These are phyloP conservation scores for Salvelinus sp. DNA, from an alignment of 2,113 vertebrate species.

Conservation along the genomic window DNA sequence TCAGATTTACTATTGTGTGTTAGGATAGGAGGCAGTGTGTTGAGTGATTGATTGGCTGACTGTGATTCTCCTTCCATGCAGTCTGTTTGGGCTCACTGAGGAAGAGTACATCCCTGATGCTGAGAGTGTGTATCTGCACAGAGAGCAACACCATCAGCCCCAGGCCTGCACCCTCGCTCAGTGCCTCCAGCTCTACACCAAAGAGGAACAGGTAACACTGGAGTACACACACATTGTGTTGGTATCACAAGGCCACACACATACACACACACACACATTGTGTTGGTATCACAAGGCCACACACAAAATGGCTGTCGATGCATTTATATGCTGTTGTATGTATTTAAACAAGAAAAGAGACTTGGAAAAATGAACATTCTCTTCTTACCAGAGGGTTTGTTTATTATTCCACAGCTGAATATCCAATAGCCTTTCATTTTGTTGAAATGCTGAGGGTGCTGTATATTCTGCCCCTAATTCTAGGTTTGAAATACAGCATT, in stretches of 20 bases:
- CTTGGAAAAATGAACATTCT: not conserved
- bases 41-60: not conserved
- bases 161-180: constrained; percentile 95
- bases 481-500: constrained; percentile 43
- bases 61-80: constrained; percentile 53
- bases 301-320: not conserved
- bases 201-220: constrained; percentile 88
- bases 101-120: constrained; percentile 97
- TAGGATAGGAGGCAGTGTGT: not conserved
- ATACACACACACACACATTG: not conserved
- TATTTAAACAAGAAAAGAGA: constrained; percentile 3
- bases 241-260: constrained; percentile 44
- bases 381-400: not conserved
- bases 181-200: constrained; percentile 98
- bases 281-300: not conserved
- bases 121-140: constrained; percentile 93
- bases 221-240: no score
- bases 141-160: constrained; percentile 92
- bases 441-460: constrained; percentile 13
- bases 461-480: constrained; percentile 45
- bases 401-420: constrained; percentile 27
- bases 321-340: not conserved
- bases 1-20: not conserved
- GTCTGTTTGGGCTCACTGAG: constrained; percentile 91
- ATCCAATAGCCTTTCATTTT: constrained; percentile 17